These are phyloP conservation scores for Malurus alboscapulatus DNA, from an alignment of 2,113 vertebrate species.

Conservation along the genomic window DNA sequence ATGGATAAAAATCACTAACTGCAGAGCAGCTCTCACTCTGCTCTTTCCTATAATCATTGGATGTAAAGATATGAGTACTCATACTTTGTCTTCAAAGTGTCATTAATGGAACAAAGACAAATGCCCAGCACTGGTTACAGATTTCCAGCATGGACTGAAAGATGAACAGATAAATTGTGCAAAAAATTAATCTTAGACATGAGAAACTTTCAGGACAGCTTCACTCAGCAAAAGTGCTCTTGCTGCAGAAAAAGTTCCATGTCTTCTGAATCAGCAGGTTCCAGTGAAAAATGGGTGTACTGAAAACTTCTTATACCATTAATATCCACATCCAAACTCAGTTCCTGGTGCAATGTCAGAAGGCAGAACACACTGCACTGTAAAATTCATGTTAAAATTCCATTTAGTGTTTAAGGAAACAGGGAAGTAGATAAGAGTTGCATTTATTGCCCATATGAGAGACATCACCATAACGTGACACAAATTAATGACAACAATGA, in stretches of 20 bases:
- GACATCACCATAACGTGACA: neutral
- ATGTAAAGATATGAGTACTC: neutral
- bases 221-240: neutral
- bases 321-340: neutral
- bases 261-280: neutral
- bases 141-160: neutral
- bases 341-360: neutral
- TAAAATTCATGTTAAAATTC: neutral
- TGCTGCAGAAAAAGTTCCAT: neutral
- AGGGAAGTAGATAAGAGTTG: neutral
- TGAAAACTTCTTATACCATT: neutral
- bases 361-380: neutral
- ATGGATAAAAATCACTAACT: neutral
- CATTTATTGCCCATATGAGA: neutral
- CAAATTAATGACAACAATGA: neutral
- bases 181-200: neutral
- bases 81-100: neutral
- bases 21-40: neutral
- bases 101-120: neutral
- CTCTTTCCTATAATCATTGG: neutral
- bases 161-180: neutral
- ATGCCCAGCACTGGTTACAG: rapidly evolving
- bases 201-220: neutral
- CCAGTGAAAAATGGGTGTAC: neutral
- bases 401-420: neutral